phyloP scores from a whole-genome alignment of 2,888 invertebrate genomes.

The Leptopilina drosophilae region DNA sequence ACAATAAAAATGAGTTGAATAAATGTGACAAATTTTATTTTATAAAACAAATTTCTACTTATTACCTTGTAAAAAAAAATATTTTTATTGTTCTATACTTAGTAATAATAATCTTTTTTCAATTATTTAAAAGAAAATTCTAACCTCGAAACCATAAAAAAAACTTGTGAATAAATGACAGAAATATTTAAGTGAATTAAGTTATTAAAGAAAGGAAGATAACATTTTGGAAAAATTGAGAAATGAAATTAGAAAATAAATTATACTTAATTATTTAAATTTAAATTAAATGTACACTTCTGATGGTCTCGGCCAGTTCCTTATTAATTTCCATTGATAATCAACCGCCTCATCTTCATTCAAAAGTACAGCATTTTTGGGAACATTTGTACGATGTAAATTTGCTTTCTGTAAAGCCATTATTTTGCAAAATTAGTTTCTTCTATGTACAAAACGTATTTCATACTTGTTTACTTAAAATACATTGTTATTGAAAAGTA shows the following conservation, averaged over 20 bases:
- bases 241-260: background rate
- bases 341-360: background rate
- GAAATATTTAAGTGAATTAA: background rate
- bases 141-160: slow-evolving; percentile 3
- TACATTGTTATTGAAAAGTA: background rate
- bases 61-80: too few relatives aligned
- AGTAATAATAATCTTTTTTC: too few relatives aligned
- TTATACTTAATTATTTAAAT: too few relatives aligned
- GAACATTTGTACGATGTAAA: background rate
- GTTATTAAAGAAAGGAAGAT: background rate
- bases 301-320: background rate
- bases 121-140: background rate
- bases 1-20: too few relatives aligned
- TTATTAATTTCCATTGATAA: slow-evolving; percentile 6
- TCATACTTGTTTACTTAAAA: background rate
- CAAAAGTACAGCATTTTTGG: background rate
- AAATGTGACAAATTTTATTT: too few relatives aligned
- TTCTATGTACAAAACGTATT: too few relatives aligned
- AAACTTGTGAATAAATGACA: background rate
- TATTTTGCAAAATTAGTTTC: background rate
- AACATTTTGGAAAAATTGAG: background rate
- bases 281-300: slow-evolving; percentile 1
- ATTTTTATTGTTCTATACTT: too few relatives aligned
- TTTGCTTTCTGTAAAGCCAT: slow-evolving; percentile 61
- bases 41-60: too few relatives aligned